Percentiles rank a stretch among this genome's conserved stretches.
Evolutionary conservation across 2,888 invertebrate species (phyloP).

Genomic region (Chydorus sphaericus): DNA sequence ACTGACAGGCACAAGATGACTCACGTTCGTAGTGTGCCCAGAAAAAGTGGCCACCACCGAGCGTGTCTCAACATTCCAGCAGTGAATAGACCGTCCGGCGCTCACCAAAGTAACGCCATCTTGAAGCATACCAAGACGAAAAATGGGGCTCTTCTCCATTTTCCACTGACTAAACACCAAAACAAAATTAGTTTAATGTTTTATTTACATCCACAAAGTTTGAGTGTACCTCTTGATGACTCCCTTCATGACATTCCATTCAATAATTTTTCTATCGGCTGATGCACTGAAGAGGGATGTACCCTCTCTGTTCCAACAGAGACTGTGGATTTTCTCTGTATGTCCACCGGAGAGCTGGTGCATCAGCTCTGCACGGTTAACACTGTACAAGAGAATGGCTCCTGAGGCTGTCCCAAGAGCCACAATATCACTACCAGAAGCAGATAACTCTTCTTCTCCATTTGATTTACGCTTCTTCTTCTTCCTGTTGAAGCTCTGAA

Average conservation of each 20-base stretch:
- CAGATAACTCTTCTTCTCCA: constrained; percentile 25
- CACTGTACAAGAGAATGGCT: constrained; percentile 52
- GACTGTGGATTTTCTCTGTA: constrained; percentile 36
- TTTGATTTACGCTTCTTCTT: constrained; percentile 34
- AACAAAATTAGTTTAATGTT: constrained; percentile 28
- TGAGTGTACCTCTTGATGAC: constrained; percentile 35
- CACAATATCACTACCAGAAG: constrained; percentile 32
- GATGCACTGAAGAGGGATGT: constrained; percentile 40
- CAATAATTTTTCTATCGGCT: constrained; percentile 33
- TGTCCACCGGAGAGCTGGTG: constrained; percentile 40
- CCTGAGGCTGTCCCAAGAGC: constrained; percentile 60
- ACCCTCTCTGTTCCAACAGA: constrained; percentile 41
- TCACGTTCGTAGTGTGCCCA: constrained; percentile 45
- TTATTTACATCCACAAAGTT: constrained; percentile 39
- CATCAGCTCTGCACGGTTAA: constrained; percentile 46
- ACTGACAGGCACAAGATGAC: constrained; percentile 19
- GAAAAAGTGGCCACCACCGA: constrained; percentile 44
- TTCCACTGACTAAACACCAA: constrained; percentile 43
- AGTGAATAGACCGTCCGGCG: constrained; percentile 36
- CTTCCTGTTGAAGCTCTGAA: constrained; percentile 28
- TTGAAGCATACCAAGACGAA: constrained; percentile 43
- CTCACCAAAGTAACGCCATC: constrained; percentile 28
- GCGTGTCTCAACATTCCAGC: constrained; percentile 46
- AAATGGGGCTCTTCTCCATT: constrained; percentile 35
- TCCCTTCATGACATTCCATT: constrained; percentile 29